Conservation (phyloP, 2,888 invertebrate species). For the Carpatolechia fugitivella region DNA sequence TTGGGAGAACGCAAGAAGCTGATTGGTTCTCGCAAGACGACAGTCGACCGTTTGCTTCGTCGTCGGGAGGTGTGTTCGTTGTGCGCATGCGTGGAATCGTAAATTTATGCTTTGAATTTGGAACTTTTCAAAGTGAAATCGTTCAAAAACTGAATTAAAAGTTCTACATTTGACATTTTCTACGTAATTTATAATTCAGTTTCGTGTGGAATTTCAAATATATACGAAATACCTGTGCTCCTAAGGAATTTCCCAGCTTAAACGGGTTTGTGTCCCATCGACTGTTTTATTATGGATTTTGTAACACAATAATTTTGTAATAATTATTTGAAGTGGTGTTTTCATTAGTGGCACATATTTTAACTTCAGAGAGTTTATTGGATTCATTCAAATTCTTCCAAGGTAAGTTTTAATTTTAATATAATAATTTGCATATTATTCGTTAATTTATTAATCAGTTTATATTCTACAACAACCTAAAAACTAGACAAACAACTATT, state of each 20-base stretch:
- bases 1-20: constrained; percentile 62
- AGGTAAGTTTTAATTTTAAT: too few species aligned
- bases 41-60: constrained; percentile 41
- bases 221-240: constrained; percentile 27
- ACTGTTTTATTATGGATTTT: constrained; percentile 44
- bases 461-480: too few species aligned
- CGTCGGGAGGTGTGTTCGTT: constrained; percentile 35
- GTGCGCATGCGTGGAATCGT: constrained; percentile 43
- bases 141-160: constrained; percentile 23
- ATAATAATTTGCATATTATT: too few species aligned
- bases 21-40: constrained; percentile 33
- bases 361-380: too few species aligned
- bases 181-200: background rate
- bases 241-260: constrained; percentile 40
- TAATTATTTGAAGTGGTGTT: constrained; percentile 25
- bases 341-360: background rate
- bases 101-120: constrained; percentile 37
- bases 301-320: constrained; percentile 41
- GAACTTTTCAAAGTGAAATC: constrained; percentile 30
- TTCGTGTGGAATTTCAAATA: constrained; percentile 18
- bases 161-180: constrained; percentile 9
- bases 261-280: constrained; percentile 38
- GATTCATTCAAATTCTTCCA: background rate
- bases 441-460: too few species aligned
- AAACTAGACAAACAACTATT: too few species aligned